Percentiles rank a stretch among this genome's conserved stretches.
phyloP scores from a whole-genome alignment of 2,888 invertebrate species.

The Anodontia alba region DNA sequence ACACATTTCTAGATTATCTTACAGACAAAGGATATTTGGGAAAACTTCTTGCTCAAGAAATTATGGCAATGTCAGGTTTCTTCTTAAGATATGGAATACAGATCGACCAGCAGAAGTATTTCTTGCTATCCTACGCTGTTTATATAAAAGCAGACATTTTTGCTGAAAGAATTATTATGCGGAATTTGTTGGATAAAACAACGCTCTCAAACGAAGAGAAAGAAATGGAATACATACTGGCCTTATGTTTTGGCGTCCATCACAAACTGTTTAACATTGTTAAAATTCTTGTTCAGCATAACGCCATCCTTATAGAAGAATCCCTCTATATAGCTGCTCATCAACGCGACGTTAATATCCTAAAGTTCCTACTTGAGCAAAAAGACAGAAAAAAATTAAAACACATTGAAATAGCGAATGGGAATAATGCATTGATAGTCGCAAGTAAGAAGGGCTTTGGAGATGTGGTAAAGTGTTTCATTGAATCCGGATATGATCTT shows the following conservation, averaged over 20 bases:
- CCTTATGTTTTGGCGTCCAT: conserved; percentile 33
- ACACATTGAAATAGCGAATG: conserved; percentile 15
- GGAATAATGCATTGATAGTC: conserved; percentile 36
- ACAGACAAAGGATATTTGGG: neutral
- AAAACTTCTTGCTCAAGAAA: neutral
- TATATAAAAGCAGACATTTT: conserved; percentile 19
- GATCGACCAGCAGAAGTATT: conserved; percentile 21
- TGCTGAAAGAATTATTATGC: neutral
- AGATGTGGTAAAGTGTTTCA: conserved; percentile 25
- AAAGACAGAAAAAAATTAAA: neutral
- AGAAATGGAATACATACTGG: neutral
- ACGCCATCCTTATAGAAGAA: conserved; percentile 19
- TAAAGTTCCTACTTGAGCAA: conserved; percentile 10
- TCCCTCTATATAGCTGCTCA: conserved; percentile 31
- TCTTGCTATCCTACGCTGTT: conserved; percentile 20
- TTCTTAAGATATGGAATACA: conserved; percentile 29
- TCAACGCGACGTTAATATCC: neutral
- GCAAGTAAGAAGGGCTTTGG: conserved; percentile 25
- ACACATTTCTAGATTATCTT: conserved; percentile 15
- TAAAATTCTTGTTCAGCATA: conserved; percentile 11
- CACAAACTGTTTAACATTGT: conserved; percentile 4
- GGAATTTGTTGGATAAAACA: neutral
- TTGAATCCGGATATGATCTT: conserved; percentile 19
- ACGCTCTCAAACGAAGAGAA: neutral
- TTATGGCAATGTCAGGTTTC: conserved; percentile 28